These are phyloP conservation scores for Suncus etruscus DNA, from an alignment of 2,113 vertebrate genomes.

Conservation along the genomic window DNA sequence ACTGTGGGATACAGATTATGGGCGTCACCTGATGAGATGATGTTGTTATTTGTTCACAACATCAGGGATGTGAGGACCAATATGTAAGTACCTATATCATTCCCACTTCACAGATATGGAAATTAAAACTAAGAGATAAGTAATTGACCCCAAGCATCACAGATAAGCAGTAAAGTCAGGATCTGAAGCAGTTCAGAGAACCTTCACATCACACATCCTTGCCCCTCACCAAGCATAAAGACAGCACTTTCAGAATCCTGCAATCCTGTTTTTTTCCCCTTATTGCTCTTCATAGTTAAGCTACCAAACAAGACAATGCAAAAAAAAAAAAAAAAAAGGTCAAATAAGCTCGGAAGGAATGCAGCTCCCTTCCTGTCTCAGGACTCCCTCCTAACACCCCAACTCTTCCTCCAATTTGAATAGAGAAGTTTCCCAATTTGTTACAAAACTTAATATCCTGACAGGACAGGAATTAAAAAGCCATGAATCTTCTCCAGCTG, in stretches of 20 bases:
- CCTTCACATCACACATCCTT: background rate
- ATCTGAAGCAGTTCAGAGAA: background rate
- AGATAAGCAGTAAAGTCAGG: background rate
- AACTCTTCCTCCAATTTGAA: conserved; percentile 77
- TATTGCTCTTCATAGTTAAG: background rate
- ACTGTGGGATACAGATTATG: background rate
- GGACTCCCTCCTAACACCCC: conserved; percentile 62
- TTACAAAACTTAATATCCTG: conserved; percentile 77
- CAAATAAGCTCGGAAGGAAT: conserved; percentile 59
- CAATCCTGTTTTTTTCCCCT: background rate
- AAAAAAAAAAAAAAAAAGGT: background rate
- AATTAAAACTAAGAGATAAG: conserved; percentile 10
- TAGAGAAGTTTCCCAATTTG: conserved; percentile 71
- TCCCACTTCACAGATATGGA: background rate
- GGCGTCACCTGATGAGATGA: background rate
- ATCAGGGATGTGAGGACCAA: background rate
- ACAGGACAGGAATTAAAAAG: conserved; percentile 78
- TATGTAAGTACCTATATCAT: background rate
- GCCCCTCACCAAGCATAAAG: background rate
- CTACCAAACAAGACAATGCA: conserved; percentile 22
- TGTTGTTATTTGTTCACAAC: background rate
- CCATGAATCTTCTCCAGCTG: conserved; percentile 67
- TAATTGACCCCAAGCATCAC: background rate
- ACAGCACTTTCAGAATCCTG: background rate
- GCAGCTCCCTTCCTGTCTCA: conserved; percentile 62